A percentile compares a stretch with the other conserved stretches of the same genome.
Evolutionary conservation across 2,113 vertebrate species (phyloP).

Genomic region (Catharus minimus): DNA sequence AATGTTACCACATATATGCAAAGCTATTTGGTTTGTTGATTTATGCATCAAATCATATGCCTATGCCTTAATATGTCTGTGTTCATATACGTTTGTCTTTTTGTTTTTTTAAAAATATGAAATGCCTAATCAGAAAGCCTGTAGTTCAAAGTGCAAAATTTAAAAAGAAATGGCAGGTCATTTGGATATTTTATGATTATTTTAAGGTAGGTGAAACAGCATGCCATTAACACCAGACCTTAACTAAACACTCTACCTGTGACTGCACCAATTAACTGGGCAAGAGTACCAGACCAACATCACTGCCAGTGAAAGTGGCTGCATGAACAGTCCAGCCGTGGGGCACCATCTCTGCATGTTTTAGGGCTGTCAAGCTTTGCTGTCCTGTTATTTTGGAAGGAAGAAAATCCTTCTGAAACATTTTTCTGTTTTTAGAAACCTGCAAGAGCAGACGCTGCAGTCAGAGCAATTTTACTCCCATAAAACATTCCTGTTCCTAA

Average conservation of each 20-base stretch:
- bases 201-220: not conserved
- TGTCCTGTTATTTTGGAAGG: not conserved
- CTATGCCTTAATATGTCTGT: not conserved
- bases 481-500: not conserved
- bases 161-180: not conserved
- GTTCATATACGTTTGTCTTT: not conserved
- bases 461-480: not conserved
- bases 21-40: not conserved
- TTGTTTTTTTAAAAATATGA: not conserved
- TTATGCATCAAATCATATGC: not conserved
- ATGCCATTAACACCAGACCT: not conserved
- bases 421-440: not conserved
- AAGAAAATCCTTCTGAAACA: not conserved
- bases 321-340: fast-evolving
- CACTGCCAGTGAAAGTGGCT: fast-evolving
- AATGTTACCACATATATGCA: not conserved
- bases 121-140: not conserved
- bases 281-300: not conserved
- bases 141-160: not conserved
- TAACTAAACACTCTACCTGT: not conserved
- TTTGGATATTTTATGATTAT: not conserved
- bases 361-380: not conserved
- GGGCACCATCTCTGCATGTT: not conserved
- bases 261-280: not conserved
- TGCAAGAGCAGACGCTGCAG: not conserved